Percentiles rank a stretch among this genome's conserved stretches.
Conservation (phyloP, 2,888 invertebrate genomes). For the Drosophila helvetica region DNA sequence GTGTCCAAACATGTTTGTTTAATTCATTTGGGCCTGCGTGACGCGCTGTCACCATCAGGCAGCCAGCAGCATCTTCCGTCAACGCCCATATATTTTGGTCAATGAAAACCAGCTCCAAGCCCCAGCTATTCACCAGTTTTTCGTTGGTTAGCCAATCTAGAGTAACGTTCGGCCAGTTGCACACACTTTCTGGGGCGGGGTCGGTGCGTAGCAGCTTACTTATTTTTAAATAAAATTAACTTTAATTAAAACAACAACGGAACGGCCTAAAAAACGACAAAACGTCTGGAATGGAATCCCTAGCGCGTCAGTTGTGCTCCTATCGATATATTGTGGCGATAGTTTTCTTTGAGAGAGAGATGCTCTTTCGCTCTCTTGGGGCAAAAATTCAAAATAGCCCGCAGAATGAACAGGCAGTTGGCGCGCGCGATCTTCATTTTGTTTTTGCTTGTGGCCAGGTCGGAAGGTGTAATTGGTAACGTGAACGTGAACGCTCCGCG, state of each 20-base stretch:
- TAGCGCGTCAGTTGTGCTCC: too few relatives aligned
- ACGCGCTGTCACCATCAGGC: not conserved
- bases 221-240: not conserved
- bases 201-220: not conserved
- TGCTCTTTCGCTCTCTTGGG: too few relatives aligned
- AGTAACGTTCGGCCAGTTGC: not conserved
- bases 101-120: slow-evolving; percentile 3
- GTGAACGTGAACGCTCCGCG: not conserved
- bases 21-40: slow-evolving; percentile 2
- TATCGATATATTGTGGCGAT: too few relatives aligned
- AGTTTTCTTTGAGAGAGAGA: too few relatives aligned
- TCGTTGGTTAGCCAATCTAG: not conserved
- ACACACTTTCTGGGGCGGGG: not conserved
- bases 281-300: too few relatives aligned
- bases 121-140: not conserved
- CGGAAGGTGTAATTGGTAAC: slow-evolving; percentile 28
- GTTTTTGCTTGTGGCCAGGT: slow-evolving; percentile 29
- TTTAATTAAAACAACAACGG: not conserved
- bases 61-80: not conserved
- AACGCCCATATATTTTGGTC: slow-evolving; percentile 36
- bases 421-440: not conserved
- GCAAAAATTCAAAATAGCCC: not conserved
- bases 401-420: not conserved
- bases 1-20: not conserved
- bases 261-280: too few relatives aligned